These are phyloP conservation scores for Ophion obscuratus DNA, from an alignment of 2,888 invertebrate species.

Conservation along the genomic window DNA sequence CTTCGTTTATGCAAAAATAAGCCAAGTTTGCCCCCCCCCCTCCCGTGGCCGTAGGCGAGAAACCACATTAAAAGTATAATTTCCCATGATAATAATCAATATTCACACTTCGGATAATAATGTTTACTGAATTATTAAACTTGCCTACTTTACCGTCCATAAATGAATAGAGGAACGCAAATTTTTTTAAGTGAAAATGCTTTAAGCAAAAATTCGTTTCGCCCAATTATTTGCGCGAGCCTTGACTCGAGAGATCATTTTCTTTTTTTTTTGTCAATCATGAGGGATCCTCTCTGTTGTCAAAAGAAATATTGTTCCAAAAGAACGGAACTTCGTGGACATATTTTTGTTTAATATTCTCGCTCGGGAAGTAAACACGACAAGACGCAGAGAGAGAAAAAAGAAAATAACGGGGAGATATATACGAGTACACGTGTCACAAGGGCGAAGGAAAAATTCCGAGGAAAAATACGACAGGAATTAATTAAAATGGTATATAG, in stretches of 20 bases:
- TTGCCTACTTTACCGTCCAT: neutral
- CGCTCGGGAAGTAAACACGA: conserved; percentile 10
- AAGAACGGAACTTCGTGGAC: neutral
- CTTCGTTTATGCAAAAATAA: conserved; percentile 36
- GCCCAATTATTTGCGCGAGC: neutral
- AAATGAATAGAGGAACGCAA: neutral
- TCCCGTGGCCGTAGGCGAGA: neutral
- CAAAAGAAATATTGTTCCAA: neutral
- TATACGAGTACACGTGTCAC: conserved; percentile 6
- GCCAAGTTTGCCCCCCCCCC: conserved; percentile 8
- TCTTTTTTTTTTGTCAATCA: neutral
- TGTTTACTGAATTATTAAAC: neutral
- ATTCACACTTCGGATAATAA: conserved; percentile 30
- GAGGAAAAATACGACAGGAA: conserved; percentile 27
- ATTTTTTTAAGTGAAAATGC: neutral
- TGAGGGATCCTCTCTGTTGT: neutral
- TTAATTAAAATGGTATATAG: conserved; percentile 39
- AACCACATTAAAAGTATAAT: conserved; percentile 45
- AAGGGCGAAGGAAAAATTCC: conserved; percentile 26
- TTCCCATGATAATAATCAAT: conserved; percentile 34
- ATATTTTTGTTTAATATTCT: conserved; percentile 28
- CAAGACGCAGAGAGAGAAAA: neutral
- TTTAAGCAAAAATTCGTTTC: neutral
- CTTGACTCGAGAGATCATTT: neutral
- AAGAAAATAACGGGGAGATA: neutral